Evolutionary conservation across 2,888 invertebrate species (phyloP).

Genomic region (Megamerina dolium): DNA sequence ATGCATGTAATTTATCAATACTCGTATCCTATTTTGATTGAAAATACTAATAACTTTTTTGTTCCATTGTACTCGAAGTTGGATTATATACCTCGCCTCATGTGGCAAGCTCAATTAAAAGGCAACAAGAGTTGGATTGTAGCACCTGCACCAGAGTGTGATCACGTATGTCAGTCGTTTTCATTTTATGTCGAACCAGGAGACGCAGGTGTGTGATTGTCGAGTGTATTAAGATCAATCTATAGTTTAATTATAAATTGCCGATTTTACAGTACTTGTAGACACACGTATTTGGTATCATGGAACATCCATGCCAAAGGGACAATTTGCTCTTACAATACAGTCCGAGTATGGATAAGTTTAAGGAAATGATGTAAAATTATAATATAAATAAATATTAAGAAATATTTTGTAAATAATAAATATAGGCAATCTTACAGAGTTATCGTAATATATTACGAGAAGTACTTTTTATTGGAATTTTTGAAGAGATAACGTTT

Average conservation of each 20-base stretch:
- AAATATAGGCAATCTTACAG: no score
- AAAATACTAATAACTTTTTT: not conserved
- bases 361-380: not conserved
- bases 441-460: no score
- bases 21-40: no score
- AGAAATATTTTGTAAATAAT: not conserved
- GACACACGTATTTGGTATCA: slow-evolving; percentile 93
- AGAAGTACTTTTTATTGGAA: no score
- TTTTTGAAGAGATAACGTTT: no score
- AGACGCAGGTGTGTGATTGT: slow-evolving; percentile 64
- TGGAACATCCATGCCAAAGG: slow-evolving; percentile 72
- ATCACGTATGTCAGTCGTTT: slow-evolving; percentile 65
- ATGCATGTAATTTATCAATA: slow-evolving; percentile 64
- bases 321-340: slow-evolving; percentile 78
- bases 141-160: slow-evolving; percentile 82
- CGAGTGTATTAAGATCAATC: not conserved
- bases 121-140: slow-evolving; percentile 82
- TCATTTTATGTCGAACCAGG: slow-evolving; percentile 77
- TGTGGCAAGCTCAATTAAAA: slow-evolving; percentile 89
- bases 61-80: slow-evolving; percentile 54
- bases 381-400: not conserved
- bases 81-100: slow-evolving; percentile 83
- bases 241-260: not conserved
- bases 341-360: slow-evolving; percentile 83
- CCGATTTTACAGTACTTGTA: slow-evolving; percentile 59